Conservation (phyloP, 1,140 invertebrate genomes). For the Metaphire vulgaris region DNA sequence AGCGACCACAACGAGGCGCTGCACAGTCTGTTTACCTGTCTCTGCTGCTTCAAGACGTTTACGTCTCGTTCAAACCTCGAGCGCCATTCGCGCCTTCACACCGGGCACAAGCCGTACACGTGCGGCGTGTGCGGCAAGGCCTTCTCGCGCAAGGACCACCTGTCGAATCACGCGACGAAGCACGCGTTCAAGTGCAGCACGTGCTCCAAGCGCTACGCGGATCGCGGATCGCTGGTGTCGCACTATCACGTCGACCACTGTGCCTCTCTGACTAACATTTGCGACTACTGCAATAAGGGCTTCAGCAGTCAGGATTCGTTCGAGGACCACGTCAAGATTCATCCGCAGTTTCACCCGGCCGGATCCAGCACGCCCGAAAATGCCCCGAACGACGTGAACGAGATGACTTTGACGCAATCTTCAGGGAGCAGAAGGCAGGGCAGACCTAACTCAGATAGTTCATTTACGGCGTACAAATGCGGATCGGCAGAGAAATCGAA, state of each 20-base stretch:
- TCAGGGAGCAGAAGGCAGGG: neutral
- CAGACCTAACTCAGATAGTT: neutral
- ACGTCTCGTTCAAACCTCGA: slow-evolving; percentile 97
- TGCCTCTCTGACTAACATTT: slow-evolving; percentile 14
- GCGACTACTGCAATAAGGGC: slow-evolving; percentile 29
- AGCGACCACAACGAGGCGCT: slow-evolving; percentile 24
- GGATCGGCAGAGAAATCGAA: neutral
- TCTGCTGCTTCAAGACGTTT: slow-evolving; percentile 80
- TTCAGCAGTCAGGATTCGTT: slow-evolving; percentile 25
- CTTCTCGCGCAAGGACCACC: slow-evolving; percentile 30
- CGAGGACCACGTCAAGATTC: slow-evolving; percentile 26
- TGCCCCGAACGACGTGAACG: neutral
- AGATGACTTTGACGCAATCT: neutral
- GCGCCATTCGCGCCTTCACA: slow-evolving; percentile 92
- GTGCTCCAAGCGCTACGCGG: slow-evolving; percentile 24
- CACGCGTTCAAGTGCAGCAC: slow-evolving; percentile 28
- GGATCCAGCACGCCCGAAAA: neutral
- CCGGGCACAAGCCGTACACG: slow-evolving; percentile 76
- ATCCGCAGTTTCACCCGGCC: slow-evolving; percentile 18
- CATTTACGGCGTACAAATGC: neutral
- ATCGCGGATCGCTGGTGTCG: slow-evolving; percentile 17
- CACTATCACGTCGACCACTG: slow-evolving; percentile 26
- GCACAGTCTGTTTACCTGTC: slow-evolving; percentile 31
- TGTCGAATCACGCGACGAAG: slow-evolving; percentile 28
- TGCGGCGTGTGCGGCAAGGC: slow-evolving; percentile 27